Evolutionary conservation across 2,797 vertebrate species (phyloP).

Genomic region (Sylvilagus floridanus): DNA sequence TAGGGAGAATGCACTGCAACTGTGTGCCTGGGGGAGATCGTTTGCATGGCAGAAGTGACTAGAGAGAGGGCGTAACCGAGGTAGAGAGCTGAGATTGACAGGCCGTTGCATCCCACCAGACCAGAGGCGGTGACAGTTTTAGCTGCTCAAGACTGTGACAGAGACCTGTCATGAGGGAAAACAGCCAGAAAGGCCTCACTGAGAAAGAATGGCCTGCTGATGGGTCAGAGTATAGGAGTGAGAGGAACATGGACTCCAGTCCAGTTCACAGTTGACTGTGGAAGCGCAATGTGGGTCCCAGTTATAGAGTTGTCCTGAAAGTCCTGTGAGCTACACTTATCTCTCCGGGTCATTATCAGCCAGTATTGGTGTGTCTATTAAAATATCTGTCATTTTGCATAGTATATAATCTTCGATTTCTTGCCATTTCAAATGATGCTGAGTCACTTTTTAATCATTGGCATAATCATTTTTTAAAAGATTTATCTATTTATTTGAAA

Average conservation of each 20-base stretch:
- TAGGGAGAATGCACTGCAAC: neutral
- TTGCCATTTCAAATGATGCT: slow-evolving; percentile 11
- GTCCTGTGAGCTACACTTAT: neutral
- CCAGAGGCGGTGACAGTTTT: neutral
- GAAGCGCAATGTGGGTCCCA: neutral
- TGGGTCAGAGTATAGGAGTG: neutral
- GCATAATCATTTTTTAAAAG: neutral
- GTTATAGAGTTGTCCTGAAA: neutral
- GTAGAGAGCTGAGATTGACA: neutral
- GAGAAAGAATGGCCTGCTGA: neutral
- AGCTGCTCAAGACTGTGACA: neutral
- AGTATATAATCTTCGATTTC: neutral
- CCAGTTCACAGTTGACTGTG: neutral
- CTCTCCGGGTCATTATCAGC: slow-evolving; percentile 22
- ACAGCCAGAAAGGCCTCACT: neutral
- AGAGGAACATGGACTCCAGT: neutral
- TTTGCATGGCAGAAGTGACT: neutral
- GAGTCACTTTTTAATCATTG: neutral
- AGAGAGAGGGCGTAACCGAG: neutral
- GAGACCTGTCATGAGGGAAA: neutral
- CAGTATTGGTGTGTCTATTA: neutral
- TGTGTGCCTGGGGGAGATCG: neutral
- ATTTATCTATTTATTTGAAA: no score
- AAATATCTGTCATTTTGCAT: neutral
- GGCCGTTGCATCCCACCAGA: neutral